Evolutionary conservation across 2,888 invertebrate genomes (phyloP), one percentile per base, ranked within the genome.

Genomic region (Mesorhabditis spiculigera): DNA sequence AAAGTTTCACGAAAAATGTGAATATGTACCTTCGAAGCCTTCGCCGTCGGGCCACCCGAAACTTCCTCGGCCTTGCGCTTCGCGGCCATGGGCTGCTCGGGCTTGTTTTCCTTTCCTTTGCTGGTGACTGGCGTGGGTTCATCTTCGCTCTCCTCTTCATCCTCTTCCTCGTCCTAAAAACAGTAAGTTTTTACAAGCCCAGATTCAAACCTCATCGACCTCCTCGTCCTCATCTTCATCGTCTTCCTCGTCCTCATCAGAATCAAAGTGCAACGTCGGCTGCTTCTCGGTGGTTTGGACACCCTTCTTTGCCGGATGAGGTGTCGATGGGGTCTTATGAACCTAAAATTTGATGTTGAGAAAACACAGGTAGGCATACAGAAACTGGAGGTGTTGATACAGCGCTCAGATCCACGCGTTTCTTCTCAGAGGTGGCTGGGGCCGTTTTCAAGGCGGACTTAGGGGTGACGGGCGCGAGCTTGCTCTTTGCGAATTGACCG

Each of bases 271-370:
- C n/a, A 78, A 78, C 42, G 73, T 63, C 43, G 75, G 64, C 61
- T 75, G 69, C n/a, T 71, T 65, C 45, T 77, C 75, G 5, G 62
- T 65, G 8, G 63, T 69, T 8, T 41, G 45, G 16, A 65, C 45
- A 44, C 42, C 50, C 42, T 71, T 68, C 44, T 76, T 78, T 1
- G 67, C 70, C 28, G 80, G 80, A 65, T 78, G 78, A 28, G 80
- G 80, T 42, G 80, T 80, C 5, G 72, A 64, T 45, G 80, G 80
- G 44, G 74, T 72, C 65, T 80, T 80, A 68, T 74, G 74, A 16
- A n/a, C 50, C 74, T 74, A 43, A 41, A 71, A 61, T 66, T 42
- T 13, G 28, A 10, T 44, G 28, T 41, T 13, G 16, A 71, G 13
- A 43, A 16, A 71, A 28, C 5, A 28, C 42, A 4, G 45, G 13